phyloP scores from a whole-genome alignment of 2,113 vertebrate genomes.

The Aix galericulata region DNA sequence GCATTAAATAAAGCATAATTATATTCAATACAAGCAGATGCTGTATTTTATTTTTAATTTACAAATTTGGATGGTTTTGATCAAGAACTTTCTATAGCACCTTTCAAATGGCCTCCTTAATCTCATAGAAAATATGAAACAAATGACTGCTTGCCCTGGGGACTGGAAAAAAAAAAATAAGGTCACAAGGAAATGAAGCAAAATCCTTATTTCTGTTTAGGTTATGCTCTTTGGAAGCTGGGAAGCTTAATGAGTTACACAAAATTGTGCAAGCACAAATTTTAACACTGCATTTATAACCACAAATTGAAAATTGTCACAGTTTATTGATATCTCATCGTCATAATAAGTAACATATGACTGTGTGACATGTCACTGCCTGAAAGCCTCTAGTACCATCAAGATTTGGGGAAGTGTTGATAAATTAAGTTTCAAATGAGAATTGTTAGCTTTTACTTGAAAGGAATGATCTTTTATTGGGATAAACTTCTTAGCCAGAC shows the following conservation, averaged over 20 bases:
- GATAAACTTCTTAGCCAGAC: too few species aligned
- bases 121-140: neutral
- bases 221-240: neutral
- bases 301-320: neutral
- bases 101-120: neutral
- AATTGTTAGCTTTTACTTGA: neutral
- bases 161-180: neutral
- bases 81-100: neutral
- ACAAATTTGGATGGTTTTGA: neutral
- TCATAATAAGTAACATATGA: neutral
- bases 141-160: neutral
- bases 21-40: neutral
- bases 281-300: neutral
- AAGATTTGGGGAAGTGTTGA: neutral
- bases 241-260: neutral
- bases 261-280: neutral
- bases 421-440: neutral
- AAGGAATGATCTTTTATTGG: too few species aligned
- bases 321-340: neutral
- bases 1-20: neutral
- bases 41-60: neutral
- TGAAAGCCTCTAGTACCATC: neutral
- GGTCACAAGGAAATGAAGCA: constrained; percentile 8
- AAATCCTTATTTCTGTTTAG: neutral
- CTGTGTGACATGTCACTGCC: neutral